Percentiles rank a stretch among this genome's conserved stretches.
These are phyloP conservation scores for Conus ventricosus DNA, from an alignment of 1,140 invertebrate genomes.

Conservation along the genomic window DNA sequence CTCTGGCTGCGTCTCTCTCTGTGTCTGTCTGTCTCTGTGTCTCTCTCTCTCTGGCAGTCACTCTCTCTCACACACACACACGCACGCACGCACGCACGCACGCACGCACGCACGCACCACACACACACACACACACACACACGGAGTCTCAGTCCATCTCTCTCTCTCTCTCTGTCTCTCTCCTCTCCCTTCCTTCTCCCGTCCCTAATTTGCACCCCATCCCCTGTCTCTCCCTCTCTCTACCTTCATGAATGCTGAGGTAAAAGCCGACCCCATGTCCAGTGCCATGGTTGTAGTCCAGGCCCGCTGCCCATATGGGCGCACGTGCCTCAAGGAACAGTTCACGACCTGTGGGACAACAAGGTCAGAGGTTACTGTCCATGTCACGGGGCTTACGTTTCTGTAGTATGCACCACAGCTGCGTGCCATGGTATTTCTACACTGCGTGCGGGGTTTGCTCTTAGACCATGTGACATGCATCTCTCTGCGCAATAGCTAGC, in stretches of 20 bases:
- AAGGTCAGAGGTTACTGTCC: neutral
- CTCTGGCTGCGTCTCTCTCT: too few species aligned
- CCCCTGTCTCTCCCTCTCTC: neutral
- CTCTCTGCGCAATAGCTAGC: too few species aligned
- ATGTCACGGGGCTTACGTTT: neutral
- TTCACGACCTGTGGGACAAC: constrained; percentile 56
- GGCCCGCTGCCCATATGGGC: constrained; percentile 91
- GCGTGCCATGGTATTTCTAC: neutral
- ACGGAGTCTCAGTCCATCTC: neutral
- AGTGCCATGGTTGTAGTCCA: constrained; percentile 97
- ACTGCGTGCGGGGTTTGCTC: too few species aligned
- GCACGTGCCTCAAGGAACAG: constrained; percentile 90
- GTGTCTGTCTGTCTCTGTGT: neutral
- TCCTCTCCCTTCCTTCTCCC: neutral
- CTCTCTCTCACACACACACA: neutral
- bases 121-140: neutral
- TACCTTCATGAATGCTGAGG: constrained; percentile 94
- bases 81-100: neutral
- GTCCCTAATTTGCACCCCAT: neutral
- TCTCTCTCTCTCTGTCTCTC: too few species aligned
- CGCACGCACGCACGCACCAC: too few species aligned
- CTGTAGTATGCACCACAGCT: neutral
- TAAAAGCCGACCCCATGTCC: constrained; percentile 97
- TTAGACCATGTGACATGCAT: too few species aligned
- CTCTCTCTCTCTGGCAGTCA: neutral